Evolutionary conservation across 2,888 invertebrate genomes (phyloP), one percentile per base, ranked within the genome.

Genomic region (Melinopterus prodromus): DNA sequence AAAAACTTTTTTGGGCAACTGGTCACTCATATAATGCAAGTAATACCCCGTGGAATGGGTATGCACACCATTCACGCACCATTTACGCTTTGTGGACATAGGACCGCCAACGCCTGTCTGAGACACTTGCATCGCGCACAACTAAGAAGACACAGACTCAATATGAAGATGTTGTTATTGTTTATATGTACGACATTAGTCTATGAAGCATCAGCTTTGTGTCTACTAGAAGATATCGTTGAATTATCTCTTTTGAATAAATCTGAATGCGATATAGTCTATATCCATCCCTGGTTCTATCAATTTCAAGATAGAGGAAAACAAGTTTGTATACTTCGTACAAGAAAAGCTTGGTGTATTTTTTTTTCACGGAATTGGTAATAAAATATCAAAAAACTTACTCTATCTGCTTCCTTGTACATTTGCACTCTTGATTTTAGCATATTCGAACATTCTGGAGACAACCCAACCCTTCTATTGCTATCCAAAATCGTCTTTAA

Each of bases 361-460:
- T 26, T 26, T 26, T 26, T 26, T 26, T 26, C 26, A 26, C 26
- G 26, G 3, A 26, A 26, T 26, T 1, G 26, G 26, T 77, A 15
- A 35, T n/a, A 16, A 16, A 38, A 16, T 37, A 80, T 15, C n/a
- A 72, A 74, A 77, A 75, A 69, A 16, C 53, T 70, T 53, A 53
- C 12, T 53, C 53, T 53, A 71, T 94, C 95, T 16, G 97, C 97
- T 90, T 95, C 95, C 89, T 93, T 94, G 89, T 97, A 98, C 96
- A 99, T 96, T 90, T 97, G 95, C 85, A 97, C 92, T 85, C 98
- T 92, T 84, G 94, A 94, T 78, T 93, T 92, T 76, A 99, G 91
- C 91, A 96, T 95, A 85, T 93, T 93, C 85, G 93, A 92, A 88
- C 98, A 98, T 84, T 95, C 94, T 71, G 91, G 88, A 85, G 95